A percentile compares a stretch with the other conserved stretches of the same genome.
These are phyloP conservation scores for Danio choprae DNA, from an alignment of 2,797 vertebrate genomes.

Conservation along the genomic window DNA sequence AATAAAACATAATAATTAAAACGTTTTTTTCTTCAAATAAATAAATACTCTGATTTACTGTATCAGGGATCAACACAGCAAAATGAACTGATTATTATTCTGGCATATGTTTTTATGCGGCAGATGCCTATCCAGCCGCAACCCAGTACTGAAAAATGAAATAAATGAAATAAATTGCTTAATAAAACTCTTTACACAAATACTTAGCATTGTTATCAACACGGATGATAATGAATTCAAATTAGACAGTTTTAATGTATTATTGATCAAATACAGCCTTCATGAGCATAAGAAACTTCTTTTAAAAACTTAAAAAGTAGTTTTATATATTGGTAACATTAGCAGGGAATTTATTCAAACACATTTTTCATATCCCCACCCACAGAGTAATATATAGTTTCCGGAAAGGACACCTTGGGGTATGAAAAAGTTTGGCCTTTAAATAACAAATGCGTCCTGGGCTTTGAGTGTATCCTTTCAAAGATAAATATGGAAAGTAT, in stretches of 20 bases:
- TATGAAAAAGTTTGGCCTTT: not conserved
- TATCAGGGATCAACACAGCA: too few relatives aligned
- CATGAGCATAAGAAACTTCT: not conserved
- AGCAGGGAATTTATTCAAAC: not conserved
- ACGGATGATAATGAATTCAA: too few relatives aligned
- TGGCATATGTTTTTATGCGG: too few relatives aligned
- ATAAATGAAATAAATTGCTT: too few relatives aligned
- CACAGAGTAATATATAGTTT: not conserved
- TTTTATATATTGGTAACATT: not conserved
- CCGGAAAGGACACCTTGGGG: not conserved
- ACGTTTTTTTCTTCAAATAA: too few relatives aligned
- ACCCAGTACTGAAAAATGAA: not conserved
- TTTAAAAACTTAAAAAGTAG: not conserved
- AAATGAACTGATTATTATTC: too few relatives aligned
- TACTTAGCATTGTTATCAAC: not conserved
- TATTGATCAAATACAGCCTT: not conserved
- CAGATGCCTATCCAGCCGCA: too few relatives aligned
- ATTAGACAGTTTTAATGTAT: too few relatives aligned
- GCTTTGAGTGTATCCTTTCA: not conserved
- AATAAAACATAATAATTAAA: too few relatives aligned
- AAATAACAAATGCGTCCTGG: slow-evolving; percentile 4
- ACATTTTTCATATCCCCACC: not conserved
- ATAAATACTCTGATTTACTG: too few relatives aligned
- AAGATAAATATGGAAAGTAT: not conserved
- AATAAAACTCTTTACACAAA: too few relatives aligned